phyloP scores from a whole-genome alignment of 2,797 vertebrate species.

The Propithecus perrieri region DNA sequence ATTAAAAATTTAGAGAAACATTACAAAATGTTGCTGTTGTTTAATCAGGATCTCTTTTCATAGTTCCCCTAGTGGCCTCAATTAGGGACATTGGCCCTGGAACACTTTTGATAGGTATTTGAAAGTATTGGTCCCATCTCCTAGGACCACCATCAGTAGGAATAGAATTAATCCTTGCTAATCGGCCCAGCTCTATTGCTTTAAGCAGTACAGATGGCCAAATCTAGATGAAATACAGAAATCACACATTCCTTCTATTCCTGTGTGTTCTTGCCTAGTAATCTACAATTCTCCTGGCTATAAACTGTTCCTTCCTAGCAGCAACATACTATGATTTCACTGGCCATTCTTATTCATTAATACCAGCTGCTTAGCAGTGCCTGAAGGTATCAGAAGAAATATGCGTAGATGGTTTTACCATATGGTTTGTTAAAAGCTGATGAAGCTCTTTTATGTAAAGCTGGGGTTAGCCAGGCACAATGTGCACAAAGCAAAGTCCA shows the following conservation, averaged over 20 bases:
- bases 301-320: conserved; percentile 82
- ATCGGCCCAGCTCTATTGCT: conserved; percentile 73
- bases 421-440: conserved; percentile 81
- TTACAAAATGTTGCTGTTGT: background rate
- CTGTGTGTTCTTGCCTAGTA: conserved; percentile 71
- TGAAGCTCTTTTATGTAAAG: conserved; percentile 80
- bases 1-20: conserved; percentile 19
- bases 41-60: background rate
- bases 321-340: conserved; percentile 80
- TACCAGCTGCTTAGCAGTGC: conserved; percentile 84
- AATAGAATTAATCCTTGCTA: conserved; percentile 76
- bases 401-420: conserved; percentile 80
- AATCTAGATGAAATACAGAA: conserved; percentile 75
- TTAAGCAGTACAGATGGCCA: conserved; percentile 79
- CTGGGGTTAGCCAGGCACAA: conserved; percentile 58
- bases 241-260: conserved; percentile 73
- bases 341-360: conserved; percentile 84
- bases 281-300: conserved; percentile 79
- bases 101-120: background rate
- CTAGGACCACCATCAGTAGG: conserved; percentile 62
- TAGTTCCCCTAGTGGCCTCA: background rate
- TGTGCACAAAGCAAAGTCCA: background rate
- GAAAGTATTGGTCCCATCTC: conserved; percentile 23
- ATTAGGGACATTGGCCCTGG: background rate
- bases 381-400: conserved; percentile 83